Percentiles rank a stretch among this genome's conserved stretches.
These are phyloP conservation scores for Drosophila peninsularis DNA, from an alignment of 2,888 invertebrate genomes.

Conservation along the genomic window DNA sequence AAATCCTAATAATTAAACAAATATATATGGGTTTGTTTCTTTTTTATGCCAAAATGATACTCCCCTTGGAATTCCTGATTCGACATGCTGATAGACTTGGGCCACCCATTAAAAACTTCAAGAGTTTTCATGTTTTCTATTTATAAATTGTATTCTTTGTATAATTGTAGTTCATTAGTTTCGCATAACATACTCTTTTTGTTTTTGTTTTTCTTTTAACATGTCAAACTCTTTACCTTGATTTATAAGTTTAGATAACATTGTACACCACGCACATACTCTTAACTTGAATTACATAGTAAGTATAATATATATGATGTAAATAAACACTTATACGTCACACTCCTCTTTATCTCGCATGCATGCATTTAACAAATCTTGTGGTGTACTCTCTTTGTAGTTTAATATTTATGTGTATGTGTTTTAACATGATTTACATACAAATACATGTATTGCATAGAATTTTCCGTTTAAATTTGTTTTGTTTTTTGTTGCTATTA, in stretches of 20 bases:
- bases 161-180: slow-evolving; percentile 78
- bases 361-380: slow-evolving; percentile 41
- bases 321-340: slow-evolving; percentile 65
- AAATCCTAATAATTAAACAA: slow-evolving; percentile 41
- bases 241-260: slow-evolving; percentile 45
- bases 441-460: slow-evolving; percentile 52
- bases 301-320: slow-evolving; percentile 53
- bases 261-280: slow-evolving; percentile 61
- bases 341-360: slow-evolving; percentile 42
- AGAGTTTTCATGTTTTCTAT: slow-evolving; percentile 53
- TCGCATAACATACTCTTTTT: slow-evolving; percentile 71
- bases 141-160: slow-evolving; percentile 78
- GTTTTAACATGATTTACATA: slow-evolving; percentile 50
- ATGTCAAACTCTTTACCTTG: slow-evolving; percentile 46
- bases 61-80: background rate
- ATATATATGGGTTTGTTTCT: background rate
- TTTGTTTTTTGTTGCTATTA: slow-evolving; percentile 23
- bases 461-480: slow-evolving; percentile 43
- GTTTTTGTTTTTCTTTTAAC: slow-evolving; percentile 30
- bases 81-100: background rate
- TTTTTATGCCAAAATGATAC: background rate
- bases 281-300: slow-evolving; percentile 42
- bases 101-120: slow-evolving; percentile 16
- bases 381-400: slow-evolving; percentile 48
- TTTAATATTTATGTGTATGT: slow-evolving; percentile 12